Evolutionary conservation across 2,888 invertebrate genomes (phyloP), one percentile per base, ranked within the genome.

Genomic region (Alcis repandata): DNA sequence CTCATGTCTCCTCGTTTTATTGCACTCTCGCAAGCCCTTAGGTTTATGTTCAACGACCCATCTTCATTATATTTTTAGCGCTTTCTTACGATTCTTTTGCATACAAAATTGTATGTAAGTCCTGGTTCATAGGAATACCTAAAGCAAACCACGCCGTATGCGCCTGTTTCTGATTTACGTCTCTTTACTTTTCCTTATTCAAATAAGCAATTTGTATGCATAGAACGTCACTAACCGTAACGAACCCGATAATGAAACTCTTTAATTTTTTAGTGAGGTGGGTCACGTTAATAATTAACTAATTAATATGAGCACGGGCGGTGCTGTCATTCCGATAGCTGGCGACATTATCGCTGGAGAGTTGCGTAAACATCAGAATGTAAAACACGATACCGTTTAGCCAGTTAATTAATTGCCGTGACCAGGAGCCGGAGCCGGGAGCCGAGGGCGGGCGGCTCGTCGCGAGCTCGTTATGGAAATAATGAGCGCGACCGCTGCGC

Each of bases 341-440:
- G 79, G 83, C 82, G 88, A 92, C 91, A 92, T 90, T 89, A 89
- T 89, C 86, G 85, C 79, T 87, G 84, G 90, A 93, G 92, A 88
- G 92, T 85, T 87, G 84, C 84, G 92, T 89, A 91, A 92, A 92
- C 90, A 92, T 89, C 86, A 90, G 79, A 89, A 89, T 91, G 90
- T 92, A 89, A 88, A 92, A 91, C 92, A 90, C 86, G 89, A 89
- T 91, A 90, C 82, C 90, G 91, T 92, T 92, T 92, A 92, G 91
- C 87, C 85, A 83, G 90, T 89, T 92, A 92, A 92, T 92, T 92
- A 92, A 92, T 93, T 92, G 87, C 82, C 81, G 84, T 85, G 86
- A 86, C 88, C 85, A 87, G 85, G 86, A 86, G 78, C 79, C 80
- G 73, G 80, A 80, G 75, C 76, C 75, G 77, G 76, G 82, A 83